These are phyloP conservation scores for Hycleus cichorii DNA, from an alignment of 1,140 invertebrate species.

Conservation along the genomic window DNA sequence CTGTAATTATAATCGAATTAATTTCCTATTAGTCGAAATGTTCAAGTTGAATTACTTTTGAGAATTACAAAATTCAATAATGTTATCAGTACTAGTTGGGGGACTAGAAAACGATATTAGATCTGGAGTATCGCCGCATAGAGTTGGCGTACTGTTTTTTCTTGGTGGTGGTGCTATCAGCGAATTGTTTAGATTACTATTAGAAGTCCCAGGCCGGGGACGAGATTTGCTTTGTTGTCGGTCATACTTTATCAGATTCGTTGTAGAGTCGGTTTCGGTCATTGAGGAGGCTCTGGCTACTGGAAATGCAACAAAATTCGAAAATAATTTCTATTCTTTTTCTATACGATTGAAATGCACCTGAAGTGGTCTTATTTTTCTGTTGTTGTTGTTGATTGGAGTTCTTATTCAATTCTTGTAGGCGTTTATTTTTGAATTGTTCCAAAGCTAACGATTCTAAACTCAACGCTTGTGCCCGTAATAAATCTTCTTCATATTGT, in stretches of 20 bases:
- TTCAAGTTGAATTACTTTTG: conserved; percentile 20
- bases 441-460: conserved; percentile 76
- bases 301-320: conserved; percentile 11
- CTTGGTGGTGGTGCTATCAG: conserved; percentile 50
- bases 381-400: conserved; percentile 7
- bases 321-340: background rate
- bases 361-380: conserved; percentile 23
- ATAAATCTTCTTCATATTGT: conserved; percentile 76
- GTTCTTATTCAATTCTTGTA: conserved; percentile 37
- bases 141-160: conserved; percentile 46
- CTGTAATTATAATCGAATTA: background rate
- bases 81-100: conserved; percentile 36
- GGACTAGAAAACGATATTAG: conserved; percentile 68
- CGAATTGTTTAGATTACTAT: conserved; percentile 23
- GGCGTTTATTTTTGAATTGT: conserved; percentile 59
- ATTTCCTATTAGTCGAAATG: background rate
- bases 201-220: conserved; percentile 30
- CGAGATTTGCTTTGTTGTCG: conserved; percentile 31
- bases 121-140: conserved; percentile 50
- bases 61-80: conserved; percentile 31
- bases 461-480: conserved; percentile 76
- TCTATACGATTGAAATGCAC: conserved; percentile 8
- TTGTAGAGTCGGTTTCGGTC: conserved; percentile 37
- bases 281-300: conserved; percentile 35
- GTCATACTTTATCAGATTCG: conserved; percentile 32